Base-by-base conservation (phyloP, 2,113 vertebrate genomes). In the Hucho hucho region DNA sequence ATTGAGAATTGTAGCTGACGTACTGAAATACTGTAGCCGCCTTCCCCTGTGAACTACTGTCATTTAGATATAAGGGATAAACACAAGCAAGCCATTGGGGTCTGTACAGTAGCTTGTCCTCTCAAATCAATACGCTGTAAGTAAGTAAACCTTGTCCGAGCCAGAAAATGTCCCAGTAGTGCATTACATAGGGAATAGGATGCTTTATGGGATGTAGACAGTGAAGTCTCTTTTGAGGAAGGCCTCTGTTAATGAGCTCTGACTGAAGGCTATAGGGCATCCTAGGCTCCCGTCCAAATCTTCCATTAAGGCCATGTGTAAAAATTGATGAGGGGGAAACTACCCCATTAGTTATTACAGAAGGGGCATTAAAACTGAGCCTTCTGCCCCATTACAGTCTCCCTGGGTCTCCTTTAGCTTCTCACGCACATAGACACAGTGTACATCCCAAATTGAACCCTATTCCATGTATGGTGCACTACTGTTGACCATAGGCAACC, bases 261-360 rank as follows among this genome's bases (percentile, higher is more conserved):
- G 80, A 85, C 83, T 90, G 88, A 91, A 87, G 87, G 72, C 65
- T 91, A 82, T 70, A 81, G 85, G 84, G 79, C 86, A 86, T 79
- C 87, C 90, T 86, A 91, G 95, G 95, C 92, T 80, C 61, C 49
- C 56, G 73, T 92, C 95, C 95, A 96, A 77, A 82, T 90, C 86
- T 89, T 88, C 95, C 94, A 97, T 97, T 96, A 96, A 90, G 86
- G 91, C 86, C 90, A 79, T 81, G 82, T 86, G 88, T 94, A 93
- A 93, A 94, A 93, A 92, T 88, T 92, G 88, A 93, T 93, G 90
- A 90, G 80, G 81, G 74, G 43, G 75, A 82, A 87, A 89, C 85
- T 79, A 88, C 79, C 81, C 86, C 88, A 87, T 89, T 88, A 84
- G 85, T 93, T 93, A 92, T 94, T 95, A 92, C 90, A 86, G 77